Evolutionary conservation across 2,797 vertebrate species (phyloP).

Genomic region (Intellagama lesueurii): DNA sequence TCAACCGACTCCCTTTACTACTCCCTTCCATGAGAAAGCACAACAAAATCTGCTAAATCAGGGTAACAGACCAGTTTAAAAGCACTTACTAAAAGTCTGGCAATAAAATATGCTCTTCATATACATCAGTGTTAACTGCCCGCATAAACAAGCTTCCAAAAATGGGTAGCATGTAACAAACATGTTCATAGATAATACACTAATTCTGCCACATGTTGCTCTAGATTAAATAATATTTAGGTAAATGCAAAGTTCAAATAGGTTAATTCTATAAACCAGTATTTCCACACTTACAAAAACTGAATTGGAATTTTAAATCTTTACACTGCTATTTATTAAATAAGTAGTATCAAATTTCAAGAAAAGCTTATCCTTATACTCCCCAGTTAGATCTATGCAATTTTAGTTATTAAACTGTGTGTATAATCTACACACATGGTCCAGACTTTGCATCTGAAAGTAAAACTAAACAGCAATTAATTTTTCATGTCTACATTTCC

Average conservation of each 20-base stretch:
- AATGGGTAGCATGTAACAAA: accelerated
- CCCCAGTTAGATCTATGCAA: no score
- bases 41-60: constrained; percentile 21
- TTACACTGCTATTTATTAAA: not conserved
- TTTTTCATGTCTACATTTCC: not conserved
- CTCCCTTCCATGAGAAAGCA: not conserved
- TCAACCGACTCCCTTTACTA: not conserved
- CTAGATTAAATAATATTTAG: not conserved
- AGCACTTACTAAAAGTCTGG: not conserved
- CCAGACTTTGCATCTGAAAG: not conserved
- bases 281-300: not conserved
- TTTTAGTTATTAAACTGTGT: no score
- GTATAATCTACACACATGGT: no score
- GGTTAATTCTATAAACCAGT: not conserved
- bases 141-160: not conserved
- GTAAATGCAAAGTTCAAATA: not conserved
- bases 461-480: constrained; percentile 6
- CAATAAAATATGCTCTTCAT: not conserved
- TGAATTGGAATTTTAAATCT: not conserved
- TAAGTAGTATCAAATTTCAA: not conserved
- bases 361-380: no score
- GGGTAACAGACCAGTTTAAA: constrained; percentile 20
- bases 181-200: not conserved
- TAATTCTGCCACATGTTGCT: not conserved
- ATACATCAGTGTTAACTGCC: not conserved